These are phyloP conservation scores for Hemitrygon akajei DNA, from an alignment of 2,797 vertebrate species.

Conservation along the genomic window DNA sequence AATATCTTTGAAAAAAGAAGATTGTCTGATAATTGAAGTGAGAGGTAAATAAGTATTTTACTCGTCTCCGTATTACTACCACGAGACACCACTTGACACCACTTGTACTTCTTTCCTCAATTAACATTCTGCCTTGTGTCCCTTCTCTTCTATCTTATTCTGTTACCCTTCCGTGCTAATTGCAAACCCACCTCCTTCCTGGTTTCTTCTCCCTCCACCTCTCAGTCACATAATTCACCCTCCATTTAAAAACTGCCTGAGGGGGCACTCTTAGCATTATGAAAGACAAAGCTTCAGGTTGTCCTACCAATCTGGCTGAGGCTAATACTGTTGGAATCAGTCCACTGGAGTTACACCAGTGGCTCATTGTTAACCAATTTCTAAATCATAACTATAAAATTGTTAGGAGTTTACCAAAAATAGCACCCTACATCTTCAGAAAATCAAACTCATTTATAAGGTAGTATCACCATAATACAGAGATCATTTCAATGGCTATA, in stretches of 20 bases:
- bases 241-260: background rate
- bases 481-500: background rate
- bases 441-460: background rate
- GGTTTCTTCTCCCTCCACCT: background rate
- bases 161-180: background rate
- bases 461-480: background rate
- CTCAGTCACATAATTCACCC: background rate
- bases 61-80: background rate
- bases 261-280: background rate
- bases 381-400: conserved; percentile 44
- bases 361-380: background rate
- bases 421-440: background rate
- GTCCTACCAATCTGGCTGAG: no score
- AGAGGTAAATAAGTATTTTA: background rate
- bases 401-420: conserved; percentile 51
- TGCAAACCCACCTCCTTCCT: background rate
- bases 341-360: background rate
- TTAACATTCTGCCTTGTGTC: no score
- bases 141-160: background rate
- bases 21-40: background rate
- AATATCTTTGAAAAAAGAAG: background rate
- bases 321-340: background rate
- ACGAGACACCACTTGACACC: background rate
- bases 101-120: background rate
- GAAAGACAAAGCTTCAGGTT: background rate